Evolutionary conservation across 2,888 invertebrate genomes (phyloP).

Genomic region (Caenorhabditis angaria): DNA sequence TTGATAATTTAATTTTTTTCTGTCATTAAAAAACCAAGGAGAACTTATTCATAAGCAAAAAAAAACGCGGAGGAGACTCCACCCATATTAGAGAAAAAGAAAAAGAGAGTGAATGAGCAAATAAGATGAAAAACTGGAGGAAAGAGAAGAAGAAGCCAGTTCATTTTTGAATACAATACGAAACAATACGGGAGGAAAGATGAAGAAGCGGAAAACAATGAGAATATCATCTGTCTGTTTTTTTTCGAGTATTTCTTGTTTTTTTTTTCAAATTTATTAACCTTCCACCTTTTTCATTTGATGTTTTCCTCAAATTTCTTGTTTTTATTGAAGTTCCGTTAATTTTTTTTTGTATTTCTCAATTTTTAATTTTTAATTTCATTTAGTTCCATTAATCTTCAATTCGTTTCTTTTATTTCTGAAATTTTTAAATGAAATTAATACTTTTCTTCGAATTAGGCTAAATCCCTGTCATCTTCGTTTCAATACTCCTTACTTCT

Average conservation of each 20-base stretch:
- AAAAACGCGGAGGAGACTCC: no score
- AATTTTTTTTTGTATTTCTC: neutral
- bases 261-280: no score
- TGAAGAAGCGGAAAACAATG: neutral
- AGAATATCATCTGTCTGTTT: neutral
- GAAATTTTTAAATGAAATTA: no score
- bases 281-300: neutral
- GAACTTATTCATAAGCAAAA: no score
- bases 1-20: no score
- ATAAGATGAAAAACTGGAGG: conserved; percentile 1
- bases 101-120: conserved; percentile 2
- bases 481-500: neutral
- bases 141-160: conserved; percentile 4
- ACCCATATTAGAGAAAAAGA: conserved; percentile 1
- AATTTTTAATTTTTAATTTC: no score
- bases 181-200: conserved; percentile 1
- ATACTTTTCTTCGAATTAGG: no score
- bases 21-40: no score
- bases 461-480: no score
- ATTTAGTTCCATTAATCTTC: no score
- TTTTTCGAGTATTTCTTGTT: no score
- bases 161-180: conserved; percentile 3
- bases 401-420: no score
- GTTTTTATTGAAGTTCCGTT: neutral
- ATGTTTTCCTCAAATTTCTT: neutral